These are phyloP conservation scores for Drosophila prostipennis DNA, from an alignment of 2,888 invertebrate genomes.

Conservation along the genomic window DNA sequence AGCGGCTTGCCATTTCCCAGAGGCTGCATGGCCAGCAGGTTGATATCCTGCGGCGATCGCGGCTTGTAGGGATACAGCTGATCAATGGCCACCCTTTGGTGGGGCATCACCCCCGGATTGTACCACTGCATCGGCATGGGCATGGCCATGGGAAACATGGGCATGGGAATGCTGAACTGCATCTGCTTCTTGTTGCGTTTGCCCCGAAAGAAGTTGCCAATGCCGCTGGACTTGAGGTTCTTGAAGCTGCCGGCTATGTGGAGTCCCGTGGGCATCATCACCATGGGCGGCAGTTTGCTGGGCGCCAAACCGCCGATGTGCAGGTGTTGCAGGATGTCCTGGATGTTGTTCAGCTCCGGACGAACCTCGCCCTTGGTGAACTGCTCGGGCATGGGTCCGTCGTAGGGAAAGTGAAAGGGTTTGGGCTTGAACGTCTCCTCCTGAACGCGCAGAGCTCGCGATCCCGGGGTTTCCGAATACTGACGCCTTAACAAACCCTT, in stretches of 20 bases:
- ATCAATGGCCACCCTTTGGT: constrained; percentile 85
- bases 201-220: constrained; percentile 81
- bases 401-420: constrained; percentile 83
- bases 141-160: constrained; percentile 66
- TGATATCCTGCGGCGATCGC: constrained; percentile 89
- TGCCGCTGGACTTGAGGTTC: constrained; percentile 82
- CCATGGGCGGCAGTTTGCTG: constrained; percentile 64
- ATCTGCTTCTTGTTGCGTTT: constrained; percentile 81
- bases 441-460: constrained; percentile 45
- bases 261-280: constrained; percentile 80
- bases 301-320: constrained; percentile 53
- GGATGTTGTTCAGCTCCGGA: constrained; percentile 80
- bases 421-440: constrained; percentile 79
- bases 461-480: constrained; percentile 66
- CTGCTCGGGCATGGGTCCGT: constrained; percentile 81
- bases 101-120: constrained; percentile 46
- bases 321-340: constrained; percentile 82
- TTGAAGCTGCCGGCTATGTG: constrained; percentile 83
- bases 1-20: constrained; percentile 38
- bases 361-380: constrained; percentile 73
- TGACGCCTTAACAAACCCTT: constrained; percentile 67
- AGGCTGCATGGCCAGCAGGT: constrained; percentile 87
- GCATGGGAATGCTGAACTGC: constrained; percentile 70
- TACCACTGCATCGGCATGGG: constrained; percentile 58
- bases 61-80: constrained; percentile 90